Percentiles rank a stretch among this genome's conserved stretches.
These are phyloP conservation scores for Myocastor coypus DNA, from an alignment of 2,113 vertebrate species.

Conservation along the genomic window DNA sequence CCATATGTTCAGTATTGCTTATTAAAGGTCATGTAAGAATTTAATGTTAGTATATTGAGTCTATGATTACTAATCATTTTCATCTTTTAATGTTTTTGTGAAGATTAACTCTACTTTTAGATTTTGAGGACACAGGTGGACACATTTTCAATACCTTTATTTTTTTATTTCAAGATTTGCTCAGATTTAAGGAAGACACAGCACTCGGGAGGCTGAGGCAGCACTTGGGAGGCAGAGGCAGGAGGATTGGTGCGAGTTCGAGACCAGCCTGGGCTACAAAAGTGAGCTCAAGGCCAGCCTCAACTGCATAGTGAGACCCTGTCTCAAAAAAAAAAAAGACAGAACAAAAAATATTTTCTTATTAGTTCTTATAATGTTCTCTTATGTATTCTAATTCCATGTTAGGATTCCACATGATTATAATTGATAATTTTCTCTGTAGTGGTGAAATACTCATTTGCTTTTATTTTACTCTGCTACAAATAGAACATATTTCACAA, in stretches of 20 bases:
- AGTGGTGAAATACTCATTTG: slow-evolving; percentile 15
- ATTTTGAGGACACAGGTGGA: not conserved
- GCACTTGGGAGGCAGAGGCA: too few species aligned
- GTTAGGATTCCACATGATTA: not conserved
- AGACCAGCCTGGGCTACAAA: too few species aligned
- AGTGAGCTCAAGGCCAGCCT: too few species aligned
- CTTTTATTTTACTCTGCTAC: slow-evolving; percentile 28
- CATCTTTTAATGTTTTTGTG: not conserved
- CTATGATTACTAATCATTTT: not conserved
- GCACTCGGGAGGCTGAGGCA: too few species aligned
- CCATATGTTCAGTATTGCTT: not conserved
- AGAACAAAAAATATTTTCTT: not conserved
- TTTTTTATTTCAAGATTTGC: not conserved
- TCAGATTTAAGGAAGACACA: not conserved
- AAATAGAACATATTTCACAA: not conserved
- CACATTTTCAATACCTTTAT: not conserved
- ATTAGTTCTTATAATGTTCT: not conserved
- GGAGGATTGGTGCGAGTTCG: too few species aligned
- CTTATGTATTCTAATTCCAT: not conserved
- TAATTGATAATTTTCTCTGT: slow-evolving; percentile 31
- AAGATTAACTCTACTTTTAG: not conserved
- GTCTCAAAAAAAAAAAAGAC: too few species aligned
- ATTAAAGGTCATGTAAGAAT: slow-evolving; percentile 12
- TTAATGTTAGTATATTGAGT: not conserved
- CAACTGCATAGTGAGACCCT: too few species aligned